Evolutionary conservation across 1,140 invertebrate genomes (phyloP), one percentile per base, ranked within the genome.

Genomic region (Marisa cornuarietis): DNA sequence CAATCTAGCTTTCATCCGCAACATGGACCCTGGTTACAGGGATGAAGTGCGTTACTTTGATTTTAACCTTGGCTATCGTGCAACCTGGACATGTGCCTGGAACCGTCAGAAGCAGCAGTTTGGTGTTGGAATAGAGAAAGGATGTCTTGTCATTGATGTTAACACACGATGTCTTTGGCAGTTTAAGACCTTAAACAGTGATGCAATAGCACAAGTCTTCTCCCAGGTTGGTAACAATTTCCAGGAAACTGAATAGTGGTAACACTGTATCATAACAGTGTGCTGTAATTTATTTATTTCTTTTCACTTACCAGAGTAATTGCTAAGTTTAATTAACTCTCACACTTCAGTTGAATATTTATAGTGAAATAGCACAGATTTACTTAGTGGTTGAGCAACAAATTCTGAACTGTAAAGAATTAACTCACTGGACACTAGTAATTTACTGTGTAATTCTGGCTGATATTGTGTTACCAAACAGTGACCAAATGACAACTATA

Each of bases 81-180:
- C 81, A 26, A 79, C 80, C n/a, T 88, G 87, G 87, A 80, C 84
- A 16, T 87, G 86, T 83, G 87, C 85, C 0, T 86, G 86, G 86
- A 85, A 86, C 62, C 69, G 71, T 24, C 68, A 83, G 24, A 61
- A 74, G 18, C 71, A 83, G 52, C 83, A 83, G 79, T 86, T 88
- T 58, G 80, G 83, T 82, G 82, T 86, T 26, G 87, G 87, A 0
- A 81, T 81, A 72, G 86, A 87, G 73, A 85, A 85, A 63, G 76
- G 78, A 51, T 84, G 79, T n/a, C 51, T 85, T 9, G 58, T 87
- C 8, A 52, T 87, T 16, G 86, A 87, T 68, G 82, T 83, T 42
- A 81, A 83, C 51, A 86, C 85, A 0, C 73, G 85, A 31, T 72
- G 81, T 11, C 62, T 85, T 18, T 87, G 86, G 86, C 83, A 87